Conservation (phyloP, 2,797 vertebrate species). For the Rhinogobio ventralis region DNA sequence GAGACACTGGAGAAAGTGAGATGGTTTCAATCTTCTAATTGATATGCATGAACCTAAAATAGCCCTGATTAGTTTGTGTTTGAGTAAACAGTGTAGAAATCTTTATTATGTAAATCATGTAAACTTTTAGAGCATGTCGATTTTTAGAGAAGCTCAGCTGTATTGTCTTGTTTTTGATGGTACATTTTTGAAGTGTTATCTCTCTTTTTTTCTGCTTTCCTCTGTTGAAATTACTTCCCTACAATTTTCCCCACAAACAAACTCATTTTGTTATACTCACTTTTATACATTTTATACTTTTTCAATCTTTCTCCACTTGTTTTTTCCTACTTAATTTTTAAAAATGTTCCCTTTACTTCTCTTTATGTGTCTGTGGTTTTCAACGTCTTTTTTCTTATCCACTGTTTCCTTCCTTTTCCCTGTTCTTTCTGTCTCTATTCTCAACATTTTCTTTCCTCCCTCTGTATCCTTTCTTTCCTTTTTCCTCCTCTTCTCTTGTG, state of each 20-base stretch:
- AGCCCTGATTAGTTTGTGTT: constrained; percentile 5
- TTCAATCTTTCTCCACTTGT: background rate
- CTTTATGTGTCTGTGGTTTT: constrained; percentile 56
- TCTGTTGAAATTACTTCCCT: constrained; percentile 25
- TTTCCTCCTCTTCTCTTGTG: constrained; percentile 66
- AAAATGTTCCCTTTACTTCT: background rate
- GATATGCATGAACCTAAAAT: background rate
- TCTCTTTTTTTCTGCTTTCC: constrained; percentile 9
- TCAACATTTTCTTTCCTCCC: constrained; percentile 1
- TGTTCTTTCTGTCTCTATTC: constrained; percentile 37
- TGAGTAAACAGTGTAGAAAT: background rate
- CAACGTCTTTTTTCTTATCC: constrained; percentile 38
- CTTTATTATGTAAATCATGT: background rate
- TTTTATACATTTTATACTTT: background rate
- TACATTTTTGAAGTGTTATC: constrained; percentile 23
- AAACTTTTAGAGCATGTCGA: background rate
- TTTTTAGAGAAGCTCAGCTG: constrained; percentile 5
- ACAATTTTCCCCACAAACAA: constrained; percentile 44
- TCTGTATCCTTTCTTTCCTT: constrained; percentile 62
- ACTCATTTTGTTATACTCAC: background rate
- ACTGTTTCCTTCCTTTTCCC: constrained; percentile 28
- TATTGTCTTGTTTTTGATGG: constrained; percentile 18
- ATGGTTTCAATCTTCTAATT: background rate
- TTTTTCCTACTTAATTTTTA: background rate
- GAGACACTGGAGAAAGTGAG: constrained; percentile 90